These are phyloP conservation scores for Diploscapter pachys DNA, from an alignment of 1,140 invertebrate genomes.

Conservation along the genomic window DNA sequence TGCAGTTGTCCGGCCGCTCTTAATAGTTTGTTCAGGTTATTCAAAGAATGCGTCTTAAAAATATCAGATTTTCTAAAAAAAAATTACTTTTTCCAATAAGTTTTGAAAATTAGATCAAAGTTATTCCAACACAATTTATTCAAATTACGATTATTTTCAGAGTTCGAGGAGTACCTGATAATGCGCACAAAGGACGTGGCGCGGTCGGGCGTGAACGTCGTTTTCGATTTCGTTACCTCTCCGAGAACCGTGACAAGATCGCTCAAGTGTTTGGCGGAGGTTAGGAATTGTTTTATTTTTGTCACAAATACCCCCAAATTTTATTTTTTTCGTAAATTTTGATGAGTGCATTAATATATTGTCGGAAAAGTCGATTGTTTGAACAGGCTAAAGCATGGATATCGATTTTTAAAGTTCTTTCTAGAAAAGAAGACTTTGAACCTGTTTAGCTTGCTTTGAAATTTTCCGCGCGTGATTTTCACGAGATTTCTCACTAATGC, in stretches of 20 bases:
- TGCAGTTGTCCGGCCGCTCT: too few relatives aligned
- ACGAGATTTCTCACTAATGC: too few relatives aligned
- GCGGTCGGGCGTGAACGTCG: conserved; percentile 53
- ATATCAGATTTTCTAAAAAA: too few relatives aligned
- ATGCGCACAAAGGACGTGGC: conserved; percentile 59
- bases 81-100: too few relatives aligned
- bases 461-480: too few relatives aligned
- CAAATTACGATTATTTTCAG: conserved; percentile 34
- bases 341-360: neutral
- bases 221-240: conserved; percentile 59
- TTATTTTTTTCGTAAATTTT: neutral
- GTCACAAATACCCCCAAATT: conserved; percentile 7
- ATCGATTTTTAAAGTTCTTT: neutral
- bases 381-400: neutral
- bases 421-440: too few relatives aligned
- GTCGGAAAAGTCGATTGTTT: neutral
- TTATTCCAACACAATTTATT: too few relatives aligned
- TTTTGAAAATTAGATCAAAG: too few relatives aligned
- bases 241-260: conserved; percentile 57
- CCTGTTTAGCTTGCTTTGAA: too few relatives aligned
- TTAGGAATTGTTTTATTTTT: conserved; percentile 26
- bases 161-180: conserved; percentile 58
- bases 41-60: too few relatives aligned
- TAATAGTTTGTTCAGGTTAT: too few relatives aligned
- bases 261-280: conserved; percentile 55